Evolutionary conservation across 2,888 invertebrate genomes (phyloP).

Genomic region (Athrips mouffetella): DNA sequence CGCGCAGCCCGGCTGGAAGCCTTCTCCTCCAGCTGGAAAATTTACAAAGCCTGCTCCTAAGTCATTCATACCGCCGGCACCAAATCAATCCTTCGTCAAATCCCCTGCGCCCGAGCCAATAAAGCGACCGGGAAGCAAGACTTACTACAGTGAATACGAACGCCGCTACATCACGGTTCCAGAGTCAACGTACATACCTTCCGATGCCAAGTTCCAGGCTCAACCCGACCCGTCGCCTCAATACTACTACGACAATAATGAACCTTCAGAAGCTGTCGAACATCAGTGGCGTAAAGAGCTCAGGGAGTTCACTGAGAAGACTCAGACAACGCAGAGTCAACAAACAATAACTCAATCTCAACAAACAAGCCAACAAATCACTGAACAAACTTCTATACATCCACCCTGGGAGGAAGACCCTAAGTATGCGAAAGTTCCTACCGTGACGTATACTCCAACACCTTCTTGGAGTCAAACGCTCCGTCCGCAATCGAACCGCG

Average conservation of each 20-base stretch:
- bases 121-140: constrained; percentile 60
- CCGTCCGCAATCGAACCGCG: constrained; percentile 64
- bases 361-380: constrained; percentile 29
- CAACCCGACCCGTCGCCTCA: constrained; percentile 70
- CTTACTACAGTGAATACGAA: constrained; percentile 72
- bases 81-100: constrained; percentile 69
- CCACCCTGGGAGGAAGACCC: constrained; percentile 67
- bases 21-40: constrained; percentile 44
- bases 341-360: not conserved
- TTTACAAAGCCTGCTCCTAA: constrained; percentile 58
- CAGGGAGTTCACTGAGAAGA: constrained; percentile 69
- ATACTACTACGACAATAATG: constrained; percentile 68
- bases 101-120: constrained; percentile 42
- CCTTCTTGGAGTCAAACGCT: constrained; percentile 73
- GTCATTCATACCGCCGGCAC: constrained; percentile 68
- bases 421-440: constrained; percentile 49
- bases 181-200: constrained; percentile 65
- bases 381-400: constrained; percentile 48
- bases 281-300: constrained; percentile 72
- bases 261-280: constrained; percentile 57
- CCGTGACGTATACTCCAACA: constrained; percentile 50
- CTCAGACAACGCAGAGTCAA: constrained; percentile 40
- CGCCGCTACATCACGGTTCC: constrained; percentile 70
- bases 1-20: constrained; percentile 49
- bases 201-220: constrained; percentile 60